phyloP scores from a whole-genome alignment of 64 coral and sea anemone species.

The Cladopsammia gracilis region DNA sequence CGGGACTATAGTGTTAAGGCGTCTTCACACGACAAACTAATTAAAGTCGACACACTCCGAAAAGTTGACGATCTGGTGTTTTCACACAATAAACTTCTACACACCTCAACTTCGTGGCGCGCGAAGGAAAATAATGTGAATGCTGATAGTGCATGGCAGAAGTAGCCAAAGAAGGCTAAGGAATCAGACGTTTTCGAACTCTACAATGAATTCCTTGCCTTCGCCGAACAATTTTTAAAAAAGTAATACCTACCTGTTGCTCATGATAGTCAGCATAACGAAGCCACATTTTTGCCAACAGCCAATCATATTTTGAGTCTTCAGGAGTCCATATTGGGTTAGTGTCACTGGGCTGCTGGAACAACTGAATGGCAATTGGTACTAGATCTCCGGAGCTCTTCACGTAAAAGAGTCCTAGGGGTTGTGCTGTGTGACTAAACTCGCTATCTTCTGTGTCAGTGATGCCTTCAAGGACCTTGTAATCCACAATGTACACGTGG shows the following conservation, averaged over 20 bases:
- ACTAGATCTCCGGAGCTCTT: conserved; percentile 72
- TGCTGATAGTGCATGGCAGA: too few species aligned
- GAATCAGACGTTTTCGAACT: too few species aligned
- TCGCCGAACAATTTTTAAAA: background rate
- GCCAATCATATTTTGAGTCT: conserved; percentile 81
- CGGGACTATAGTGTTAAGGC: too few species aligned
- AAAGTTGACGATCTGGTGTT: too few species aligned
- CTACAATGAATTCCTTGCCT: too few species aligned
- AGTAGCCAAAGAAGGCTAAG: too few species aligned
- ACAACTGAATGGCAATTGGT: conserved; percentile 87
- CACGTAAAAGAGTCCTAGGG: conserved; percentile 76
- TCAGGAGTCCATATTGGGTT: conserved; percentile 96
- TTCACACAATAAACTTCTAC: too few species aligned
- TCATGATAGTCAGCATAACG: conserved; percentile 78
- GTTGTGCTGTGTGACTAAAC: conserved; percentile 60
- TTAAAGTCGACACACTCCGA: too few species aligned
- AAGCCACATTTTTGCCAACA: conserved; percentile 86
- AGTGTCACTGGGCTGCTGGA: conserved; percentile 55
- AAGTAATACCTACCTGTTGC: conserved; percentile 63
- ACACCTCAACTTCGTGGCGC: too few species aligned
- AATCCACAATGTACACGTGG: conserved; percentile 80
- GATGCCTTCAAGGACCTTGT: conserved; percentile 66
- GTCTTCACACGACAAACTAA: too few species aligned
- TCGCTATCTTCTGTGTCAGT: conserved; percentile 21
- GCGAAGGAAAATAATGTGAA: too few species aligned